phyloP scores from a whole-genome alignment of 2,888 invertebrate genomes.

The Drosophila recens region DNA sequence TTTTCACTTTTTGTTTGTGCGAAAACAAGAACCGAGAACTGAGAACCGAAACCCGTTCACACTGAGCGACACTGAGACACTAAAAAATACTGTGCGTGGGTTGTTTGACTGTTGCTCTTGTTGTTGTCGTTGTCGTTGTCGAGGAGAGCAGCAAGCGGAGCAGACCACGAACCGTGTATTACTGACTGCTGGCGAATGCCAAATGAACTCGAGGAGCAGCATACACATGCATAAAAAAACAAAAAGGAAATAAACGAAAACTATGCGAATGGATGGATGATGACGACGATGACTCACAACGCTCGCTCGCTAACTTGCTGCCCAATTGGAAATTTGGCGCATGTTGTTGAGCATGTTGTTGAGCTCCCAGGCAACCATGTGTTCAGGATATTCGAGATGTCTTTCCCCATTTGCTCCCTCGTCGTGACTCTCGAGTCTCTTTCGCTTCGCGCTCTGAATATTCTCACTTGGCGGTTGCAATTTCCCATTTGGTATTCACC shows the following conservation, averaged over 20 bases:
- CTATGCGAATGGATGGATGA: constrained; percentile 47
- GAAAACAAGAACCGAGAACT: constrained; percentile 32
- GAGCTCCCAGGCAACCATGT: background rate
- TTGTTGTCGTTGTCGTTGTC: constrained; percentile 7
- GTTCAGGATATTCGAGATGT: constrained; percentile 16
- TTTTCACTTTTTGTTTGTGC: constrained; percentile 35
- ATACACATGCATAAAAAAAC: constrained; percentile 42
- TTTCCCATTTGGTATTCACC: constrained; percentile 50
- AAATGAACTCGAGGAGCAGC: constrained; percentile 51
- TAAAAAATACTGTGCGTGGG: constrained; percentile 68
- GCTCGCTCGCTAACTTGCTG: constrained; percentile 29
- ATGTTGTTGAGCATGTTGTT: background rate
- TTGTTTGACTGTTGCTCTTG: constrained; percentile 43
- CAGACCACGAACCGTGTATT: constrained; percentile 47
- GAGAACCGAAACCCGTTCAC: constrained; percentile 58
- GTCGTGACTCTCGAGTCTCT: constrained; percentile 6
- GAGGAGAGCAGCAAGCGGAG: constrained; percentile 40
- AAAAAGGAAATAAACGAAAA: constrained; percentile 64
- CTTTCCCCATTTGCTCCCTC: constrained; percentile 5
- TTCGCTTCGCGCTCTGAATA: constrained; percentile 4
- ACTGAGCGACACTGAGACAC: constrained; percentile 61
- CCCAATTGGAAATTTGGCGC: constrained; percentile 57
- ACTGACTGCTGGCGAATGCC: constrained; percentile 41
- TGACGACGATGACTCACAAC: constrained; percentile 65
- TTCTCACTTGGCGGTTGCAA: constrained; percentile 7